phyloP scores from a whole-genome alignment of 2,113 vertebrate genomes.

The Nycticorax nycticorax region DNA sequence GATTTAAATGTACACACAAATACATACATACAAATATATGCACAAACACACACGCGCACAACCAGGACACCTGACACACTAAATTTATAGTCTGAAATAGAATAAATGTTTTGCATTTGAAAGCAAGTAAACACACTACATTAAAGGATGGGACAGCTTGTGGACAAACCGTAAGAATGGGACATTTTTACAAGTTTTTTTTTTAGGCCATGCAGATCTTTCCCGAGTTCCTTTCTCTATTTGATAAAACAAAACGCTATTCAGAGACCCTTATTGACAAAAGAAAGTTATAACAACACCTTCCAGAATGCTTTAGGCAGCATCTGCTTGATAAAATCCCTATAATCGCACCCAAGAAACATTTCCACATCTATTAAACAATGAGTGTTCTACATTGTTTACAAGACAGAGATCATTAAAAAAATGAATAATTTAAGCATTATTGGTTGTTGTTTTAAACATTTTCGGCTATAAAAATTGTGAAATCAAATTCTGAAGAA shows the following conservation, averaged over 20 bases:
- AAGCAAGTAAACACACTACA: neutral
- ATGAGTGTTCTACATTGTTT: neutral
- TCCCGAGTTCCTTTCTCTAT: neutral
- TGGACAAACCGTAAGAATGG: neutral
- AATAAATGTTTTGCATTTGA: neutral
- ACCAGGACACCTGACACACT: neutral
- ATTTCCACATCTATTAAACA: neutral
- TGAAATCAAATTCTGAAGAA: neutral
- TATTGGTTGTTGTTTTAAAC: neutral
- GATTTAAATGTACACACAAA: neutral
- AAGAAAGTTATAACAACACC: neutral
- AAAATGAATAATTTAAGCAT: neutral
- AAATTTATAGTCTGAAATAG: neutral
- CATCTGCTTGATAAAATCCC: neutral
- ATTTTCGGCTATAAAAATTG: neutral
- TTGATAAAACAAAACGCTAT: neutral
- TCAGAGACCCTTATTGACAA: neutral
- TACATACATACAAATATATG: neutral
- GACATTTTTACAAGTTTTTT: neutral
- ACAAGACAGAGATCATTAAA: neutral
- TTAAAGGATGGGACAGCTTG: neutral
- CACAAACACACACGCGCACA: fast-evolving
- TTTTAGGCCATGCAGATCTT: neutral
- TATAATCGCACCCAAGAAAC: neutral
- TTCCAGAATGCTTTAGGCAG: neutral